Evolutionary conservation across 2,797 vertebrate genomes (phyloP), one percentile per base, ranked within the genome.

Genomic region (Prunella strophiata): DNA sequence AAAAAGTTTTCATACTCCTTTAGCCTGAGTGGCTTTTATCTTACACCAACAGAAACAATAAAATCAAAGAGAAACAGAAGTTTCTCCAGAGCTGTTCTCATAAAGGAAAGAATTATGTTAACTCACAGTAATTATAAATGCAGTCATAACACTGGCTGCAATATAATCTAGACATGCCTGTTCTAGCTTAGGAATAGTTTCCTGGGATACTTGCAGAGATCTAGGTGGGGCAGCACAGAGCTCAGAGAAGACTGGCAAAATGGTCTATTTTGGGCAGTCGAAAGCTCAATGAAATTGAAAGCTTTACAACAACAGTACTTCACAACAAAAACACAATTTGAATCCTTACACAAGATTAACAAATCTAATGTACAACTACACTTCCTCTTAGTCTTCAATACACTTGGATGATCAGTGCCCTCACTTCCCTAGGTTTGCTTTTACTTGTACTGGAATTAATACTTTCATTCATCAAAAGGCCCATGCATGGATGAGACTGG

Each of bases 101-200:
- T 92, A 94, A 93, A 91, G 89, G 91, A 96, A 96, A 95, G 94
- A 92, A 92, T 93, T 94, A 92, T 54, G 43, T 95, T 95, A 95
- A 76, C 91, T 83, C 54, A 72, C 38, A 85, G 89, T 88, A 96
- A 94, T 96, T 96, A 96, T 93, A 89, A 80, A 91, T 61, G 58
- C 85, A 94, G 95, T 95, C 95, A 95, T 95, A 95, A 96, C 85
- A 95, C 16, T 36, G 85, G 47, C 85, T 92, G 61, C 50, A 85
- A 65, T 54, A 85, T 91, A 59, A 91, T 45, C 68, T 43, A 83
- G 91, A 85, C 94, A 74, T 93, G 93, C 54, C 93, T 65, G 66
- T 81, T 95, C 95, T 95, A 94, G 95, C 48, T 85, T 73, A 23
- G 80, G n/a, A 83, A 59, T 66, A 52, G 79, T 76, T 84, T 93